Evolutionary conservation across 2,113 vertebrate genomes (phyloP).

Genomic region (Chloroceryle aenea): DNA sequence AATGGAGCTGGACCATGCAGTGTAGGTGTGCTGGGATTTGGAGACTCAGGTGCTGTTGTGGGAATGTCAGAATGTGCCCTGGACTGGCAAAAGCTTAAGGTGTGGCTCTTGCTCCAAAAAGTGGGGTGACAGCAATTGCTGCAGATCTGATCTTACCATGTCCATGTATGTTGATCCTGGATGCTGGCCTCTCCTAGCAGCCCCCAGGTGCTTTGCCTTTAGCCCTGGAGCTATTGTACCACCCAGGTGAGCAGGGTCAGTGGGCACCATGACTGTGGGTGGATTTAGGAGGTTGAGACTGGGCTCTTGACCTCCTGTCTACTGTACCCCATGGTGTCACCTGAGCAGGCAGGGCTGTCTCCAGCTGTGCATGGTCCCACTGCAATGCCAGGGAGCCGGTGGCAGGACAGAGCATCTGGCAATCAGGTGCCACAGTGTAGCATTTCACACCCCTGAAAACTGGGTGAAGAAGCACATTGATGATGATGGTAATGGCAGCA

Average conservation of each 20-base stretch:
- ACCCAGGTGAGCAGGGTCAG: neutral
- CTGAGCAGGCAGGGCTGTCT: neutral
- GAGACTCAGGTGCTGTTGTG: neutral
- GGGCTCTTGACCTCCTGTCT: neutral
- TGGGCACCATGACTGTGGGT: fast-evolving
- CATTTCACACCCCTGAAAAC: fast-evolving
- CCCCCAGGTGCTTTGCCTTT: neutral
- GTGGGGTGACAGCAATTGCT: neutral
- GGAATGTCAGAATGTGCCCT: neutral
- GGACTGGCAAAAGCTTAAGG: no score
- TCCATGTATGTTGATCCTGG: neutral
- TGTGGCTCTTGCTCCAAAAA: neutral
- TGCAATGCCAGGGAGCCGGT: no score
- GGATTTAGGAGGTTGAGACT: neutral
- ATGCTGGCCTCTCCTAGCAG: neutral
- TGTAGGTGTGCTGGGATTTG: neutral
- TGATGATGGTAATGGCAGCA: neutral
- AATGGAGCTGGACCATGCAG: neutral
- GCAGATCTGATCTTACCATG: neutral
- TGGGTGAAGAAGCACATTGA: neutral
- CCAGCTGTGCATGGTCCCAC: fast-evolving
- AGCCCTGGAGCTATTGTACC: neutral
- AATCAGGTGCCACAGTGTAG: fast-evolving
- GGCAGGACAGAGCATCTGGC: neutral
- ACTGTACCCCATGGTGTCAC: neutral